Conservation (phyloP, 2,888 invertebrate genomes). For the Athetis lepigone region DNA sequence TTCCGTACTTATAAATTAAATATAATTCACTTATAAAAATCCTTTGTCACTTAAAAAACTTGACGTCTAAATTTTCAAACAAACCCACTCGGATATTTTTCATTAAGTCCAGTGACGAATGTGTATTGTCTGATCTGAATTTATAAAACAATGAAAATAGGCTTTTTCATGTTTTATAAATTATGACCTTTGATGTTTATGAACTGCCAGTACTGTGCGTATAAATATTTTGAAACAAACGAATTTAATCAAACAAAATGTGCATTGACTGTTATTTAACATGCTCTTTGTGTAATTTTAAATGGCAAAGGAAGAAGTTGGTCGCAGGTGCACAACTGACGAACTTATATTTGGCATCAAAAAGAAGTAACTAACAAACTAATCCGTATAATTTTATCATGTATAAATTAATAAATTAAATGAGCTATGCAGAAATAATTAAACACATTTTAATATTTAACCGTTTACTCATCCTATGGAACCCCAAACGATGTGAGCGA, state of each 20-base stretch:
- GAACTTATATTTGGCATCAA: background rate
- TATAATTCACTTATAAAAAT: too few relatives aligned
- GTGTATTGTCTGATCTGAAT: slow-evolving; percentile 10
- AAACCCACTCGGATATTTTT: slow-evolving; percentile 1
- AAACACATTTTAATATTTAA: background rate
- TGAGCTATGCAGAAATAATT: background rate
- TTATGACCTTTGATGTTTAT: background rate
- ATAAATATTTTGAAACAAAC: slow-evolving; percentile 44
- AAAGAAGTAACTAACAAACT: background rate
- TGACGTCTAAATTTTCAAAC: slow-evolving; percentile 1
- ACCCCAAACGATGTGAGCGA: slow-evolving; percentile 60
- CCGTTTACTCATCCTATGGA: slow-evolving; percentile 26
- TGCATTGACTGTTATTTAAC: background rate
- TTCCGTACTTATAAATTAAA: slow-evolving; percentile 36
- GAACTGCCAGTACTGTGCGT: background rate
- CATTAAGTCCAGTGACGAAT: slow-evolving; percentile 11
- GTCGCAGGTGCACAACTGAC: background rate
- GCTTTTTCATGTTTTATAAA: slow-evolving; percentile 3
- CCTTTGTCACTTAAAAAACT: too few relatives aligned
- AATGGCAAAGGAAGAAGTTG: background rate
- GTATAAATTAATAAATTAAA: background rate
- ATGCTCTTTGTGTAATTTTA: background rate
- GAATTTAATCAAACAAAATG: slow-evolving; percentile 12
- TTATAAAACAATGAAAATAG: slow-evolving; percentile 40
- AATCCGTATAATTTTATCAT: background rate